Evolutionary conservation across 2,113 vertebrate genomes (phyloP), one percentile per base, ranked within the genome.

Genomic region (Seriola dumerili): DNA sequence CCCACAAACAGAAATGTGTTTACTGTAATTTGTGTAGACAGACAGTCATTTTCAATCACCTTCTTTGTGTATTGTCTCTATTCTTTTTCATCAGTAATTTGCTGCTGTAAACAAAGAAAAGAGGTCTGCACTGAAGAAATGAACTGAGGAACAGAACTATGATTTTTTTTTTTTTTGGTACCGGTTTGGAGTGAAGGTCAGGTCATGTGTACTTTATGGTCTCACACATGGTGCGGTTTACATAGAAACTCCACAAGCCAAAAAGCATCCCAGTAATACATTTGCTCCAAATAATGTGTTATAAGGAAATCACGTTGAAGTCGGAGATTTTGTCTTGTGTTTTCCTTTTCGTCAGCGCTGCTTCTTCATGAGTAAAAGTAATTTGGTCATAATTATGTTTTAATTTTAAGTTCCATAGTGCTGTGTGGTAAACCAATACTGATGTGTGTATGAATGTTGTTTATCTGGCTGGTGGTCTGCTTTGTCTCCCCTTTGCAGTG

Each of bases 401-500:
- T 25, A 14, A 17, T 44, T 74, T 75, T 21, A 7, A 82, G 55
- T 46, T 50, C 32, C 12, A 40, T 61, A 25, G 44, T 25, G 68
- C 25, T 66, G 50, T 72, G 70, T 59, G 81, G 50, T 70, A 65
- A 57, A 25, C 17, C 59, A 11, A 3, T 72, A 38, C 42, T 52
- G 11, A 25, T 68, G 48, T 69, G 21, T 70, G 64, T 48, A 13
- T 46, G 44, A 5, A 17, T 50, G 1, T 8, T 50, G 52, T 72
- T 38, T 50, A 36, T 76, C 21, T n/a, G 50, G 29, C 16, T 69
- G 63, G 42, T 44, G 10, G 29, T 76, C 65, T 57, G 46, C 17
- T 72, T 46, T 63, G 78, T 34, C 21, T 66, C 74, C 23, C 52
- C 42, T 61, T 78, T 63, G 52, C 68, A n/a, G 38, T 21, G 8